Percentiles rank a stretch among this genome's conserved stretches.
Conservation (phyloP, 2,888 invertebrate genomes). For the Nomada hirtipes region DNA sequence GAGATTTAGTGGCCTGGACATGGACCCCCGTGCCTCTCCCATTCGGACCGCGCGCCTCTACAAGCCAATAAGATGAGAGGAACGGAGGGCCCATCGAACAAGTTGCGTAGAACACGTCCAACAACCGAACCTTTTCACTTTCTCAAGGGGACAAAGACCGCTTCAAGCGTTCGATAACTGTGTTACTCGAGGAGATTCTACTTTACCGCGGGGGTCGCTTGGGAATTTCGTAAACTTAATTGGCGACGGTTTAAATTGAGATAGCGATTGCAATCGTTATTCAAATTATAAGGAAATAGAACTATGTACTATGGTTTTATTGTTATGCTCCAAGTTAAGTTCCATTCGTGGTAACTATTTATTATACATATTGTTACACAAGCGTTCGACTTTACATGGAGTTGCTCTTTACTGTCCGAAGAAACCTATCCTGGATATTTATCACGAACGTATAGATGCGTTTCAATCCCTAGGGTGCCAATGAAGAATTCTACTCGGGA, state of each 20-base stretch:
- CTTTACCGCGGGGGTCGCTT: not conserved
- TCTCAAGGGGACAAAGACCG: constrained; percentile 39
- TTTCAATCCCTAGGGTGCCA: too few relatives aligned
- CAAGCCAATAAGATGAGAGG: constrained; percentile 60
- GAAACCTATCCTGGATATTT: too few relatives aligned
- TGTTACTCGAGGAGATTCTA: constrained; percentile 20
- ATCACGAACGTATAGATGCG: too few relatives aligned
- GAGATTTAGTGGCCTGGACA: constrained; percentile 71
- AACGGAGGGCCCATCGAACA: constrained; percentile 40
- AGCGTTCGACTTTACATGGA: too few relatives aligned
- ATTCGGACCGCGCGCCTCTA: constrained; percentile 34
- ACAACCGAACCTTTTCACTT: constrained; percentile 52
- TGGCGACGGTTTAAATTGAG: not conserved
- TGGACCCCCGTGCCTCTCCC: constrained; percentile 33
- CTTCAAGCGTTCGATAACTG: constrained; percentile 32
- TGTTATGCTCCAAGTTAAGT: too few relatives aligned
- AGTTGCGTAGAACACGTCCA: constrained; percentile 48
- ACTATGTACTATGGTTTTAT: too few relatives aligned
- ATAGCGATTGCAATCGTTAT: not conserved
- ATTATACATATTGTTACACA: too few relatives aligned
- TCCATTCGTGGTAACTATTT: too few relatives aligned
- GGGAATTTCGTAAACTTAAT: not conserved
- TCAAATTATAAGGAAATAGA: too few relatives aligned
- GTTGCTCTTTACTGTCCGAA: too few relatives aligned
- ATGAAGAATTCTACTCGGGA: too few relatives aligned